These are phyloP conservation scores for Xestobium rufovillosum DNA, from an alignment of 2,888 invertebrate genomes.

Conservation along the genomic window DNA sequence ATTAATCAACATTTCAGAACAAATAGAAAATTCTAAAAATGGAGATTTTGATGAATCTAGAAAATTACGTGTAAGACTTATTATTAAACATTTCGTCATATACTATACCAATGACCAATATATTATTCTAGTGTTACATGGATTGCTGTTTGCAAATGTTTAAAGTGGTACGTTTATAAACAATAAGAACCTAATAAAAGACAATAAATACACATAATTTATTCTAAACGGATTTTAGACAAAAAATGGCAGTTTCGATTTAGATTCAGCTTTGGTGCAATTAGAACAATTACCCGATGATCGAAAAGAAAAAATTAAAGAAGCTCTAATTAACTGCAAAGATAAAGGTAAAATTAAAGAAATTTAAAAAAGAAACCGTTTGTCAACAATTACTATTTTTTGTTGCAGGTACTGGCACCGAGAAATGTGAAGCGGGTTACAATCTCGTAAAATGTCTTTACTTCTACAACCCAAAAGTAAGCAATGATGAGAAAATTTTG, in stretches of 20 bases:
- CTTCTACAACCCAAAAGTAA: not conserved
- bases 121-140: slow-evolving; percentile 1
- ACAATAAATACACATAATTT: not conserved
- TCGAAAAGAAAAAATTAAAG: not conserved
- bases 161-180: not conserved
- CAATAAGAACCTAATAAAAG: not conserved
- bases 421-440: not conserved
- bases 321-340: not conserved
- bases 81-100: not conserved
- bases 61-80: slow-evolving; percentile 1
- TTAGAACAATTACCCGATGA: not conserved
- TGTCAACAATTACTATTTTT: not conserved
- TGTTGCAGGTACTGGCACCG: not conserved
- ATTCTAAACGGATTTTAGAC: slow-evolving; percentile 1
- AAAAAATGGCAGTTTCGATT: not conserved
- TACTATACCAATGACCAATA: not conserved
- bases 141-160: not conserved
- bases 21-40: not conserved
- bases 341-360: slow-evolving; percentile 1
- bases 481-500: too few relatives aligned
- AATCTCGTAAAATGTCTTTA: not conserved
- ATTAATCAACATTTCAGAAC: not conserved
- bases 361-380: too few relatives aligned
- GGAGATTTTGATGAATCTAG: not conserved
- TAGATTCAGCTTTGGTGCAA: not conserved